Base-by-base conservation (phyloP, 2,888 invertebrate genomes). In the Tipula vernalis region DNA sequence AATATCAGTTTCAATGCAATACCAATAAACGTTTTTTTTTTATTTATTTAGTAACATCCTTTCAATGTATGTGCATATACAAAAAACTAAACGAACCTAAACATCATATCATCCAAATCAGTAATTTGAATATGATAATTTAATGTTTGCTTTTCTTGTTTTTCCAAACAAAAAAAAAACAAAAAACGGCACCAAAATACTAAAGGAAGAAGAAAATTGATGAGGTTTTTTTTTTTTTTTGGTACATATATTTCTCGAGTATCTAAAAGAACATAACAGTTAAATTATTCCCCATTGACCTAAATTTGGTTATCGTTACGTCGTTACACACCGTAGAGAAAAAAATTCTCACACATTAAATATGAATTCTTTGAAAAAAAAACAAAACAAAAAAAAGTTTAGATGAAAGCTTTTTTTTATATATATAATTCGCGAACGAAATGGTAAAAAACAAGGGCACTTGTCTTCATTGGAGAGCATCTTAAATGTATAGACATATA, bases 211-310 rank as follows among this genome's bases (percentile, higher is more conserved):
- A 28, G 18, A 10, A 71, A 71, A 71, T 71, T 71, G 71, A 71
- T 71, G 71, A 71, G 71, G 28, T 71, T 71, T 71, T 71, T 28
- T 71, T 28, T 10, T 15, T 28, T 71, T 28, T 10, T 15, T 28
- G 28, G n/a, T 51, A 15, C 71, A 18, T 28, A 18, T 28, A 10
- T 28, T 28, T 71, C 1, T 71, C 71, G 13, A 71, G 71, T 71
- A 71, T 71, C 71, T 71, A 71, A 71, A 4, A 71, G 71, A 8
- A 12, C 71, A 51, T 51, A 71, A 71, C 71, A 71, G 71, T 71
- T 71, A 71, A 71, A 71, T 71, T 71, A 71, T 71, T 71, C 71
- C 71, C 71, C 71, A 71, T 71, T 71, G 71, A 71, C 71, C 71
- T 71, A 71, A 18, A 71, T 71, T 71, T 28, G 71, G 28, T 28